Percentiles rank a stretch among this genome's conserved stretches.
Conservation (phyloP, 2,113 vertebrate species). For the Saiga tatarica region DNA sequence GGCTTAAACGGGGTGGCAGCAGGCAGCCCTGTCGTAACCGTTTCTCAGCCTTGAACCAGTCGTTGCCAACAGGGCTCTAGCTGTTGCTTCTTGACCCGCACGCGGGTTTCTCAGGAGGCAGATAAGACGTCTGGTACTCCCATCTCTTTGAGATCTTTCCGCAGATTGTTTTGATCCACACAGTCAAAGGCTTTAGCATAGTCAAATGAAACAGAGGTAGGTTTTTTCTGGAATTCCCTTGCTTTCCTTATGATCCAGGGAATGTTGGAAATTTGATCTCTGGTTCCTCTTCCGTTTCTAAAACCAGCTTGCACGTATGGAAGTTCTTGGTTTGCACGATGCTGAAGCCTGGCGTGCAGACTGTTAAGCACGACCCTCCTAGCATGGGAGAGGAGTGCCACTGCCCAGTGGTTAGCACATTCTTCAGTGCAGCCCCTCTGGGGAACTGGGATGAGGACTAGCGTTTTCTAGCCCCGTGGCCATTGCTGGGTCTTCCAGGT, state of each 20-base stretch:
- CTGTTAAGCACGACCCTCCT: neutral
- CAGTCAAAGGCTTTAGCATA: neutral
- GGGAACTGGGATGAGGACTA: neutral
- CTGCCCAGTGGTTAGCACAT: rapidly evolving
- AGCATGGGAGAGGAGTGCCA: rapidly evolving
- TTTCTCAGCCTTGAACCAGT: neutral
- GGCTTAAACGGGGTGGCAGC: neutral
- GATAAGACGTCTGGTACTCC: neutral
- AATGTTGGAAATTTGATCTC: neutral
- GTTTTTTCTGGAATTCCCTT: neutral
- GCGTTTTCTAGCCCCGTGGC: neutral
- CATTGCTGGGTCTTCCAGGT: neutral
- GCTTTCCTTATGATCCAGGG: neutral
- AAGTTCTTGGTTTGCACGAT: neutral
- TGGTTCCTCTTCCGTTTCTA: neutral
- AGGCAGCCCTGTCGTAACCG: neutral
- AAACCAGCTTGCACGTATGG: neutral
- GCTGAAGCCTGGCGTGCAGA: neutral
- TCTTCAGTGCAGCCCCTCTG: neutral
- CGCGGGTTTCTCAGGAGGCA: neutral
- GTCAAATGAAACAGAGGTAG: neutral
- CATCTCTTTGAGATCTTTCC: neutral
- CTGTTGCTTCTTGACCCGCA: neutral
- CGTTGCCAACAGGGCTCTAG: rapidly evolving
- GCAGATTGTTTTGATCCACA: neutral